Evolutionary conservation across 2,797 vertebrate genomes (phyloP).

Genomic region (Sebastes kiyomatsui): DNA sequence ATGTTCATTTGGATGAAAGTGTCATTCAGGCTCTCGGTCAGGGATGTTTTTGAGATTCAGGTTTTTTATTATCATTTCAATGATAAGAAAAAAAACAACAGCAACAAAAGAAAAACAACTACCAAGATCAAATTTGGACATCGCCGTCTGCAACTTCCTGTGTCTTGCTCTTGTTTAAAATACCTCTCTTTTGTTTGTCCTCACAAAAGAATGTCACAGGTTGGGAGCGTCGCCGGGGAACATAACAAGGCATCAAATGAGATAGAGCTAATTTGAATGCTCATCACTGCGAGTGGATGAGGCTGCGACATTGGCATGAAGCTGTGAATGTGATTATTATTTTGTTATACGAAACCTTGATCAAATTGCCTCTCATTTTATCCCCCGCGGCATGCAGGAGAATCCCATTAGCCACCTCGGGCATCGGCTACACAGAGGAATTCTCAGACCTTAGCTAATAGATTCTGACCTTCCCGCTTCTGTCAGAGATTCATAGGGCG

Average conservation of each 20-base stretch:
- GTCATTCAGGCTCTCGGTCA: background rate
- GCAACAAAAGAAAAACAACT: background rate
- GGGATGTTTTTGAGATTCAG: background rate
- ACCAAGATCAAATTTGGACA: background rate
- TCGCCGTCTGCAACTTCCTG: background rate
- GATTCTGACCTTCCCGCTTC: slow-evolving; percentile 50
- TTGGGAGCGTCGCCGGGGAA: background rate
- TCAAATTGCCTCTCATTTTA: slow-evolving; percentile 58
- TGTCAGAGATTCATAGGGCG: slow-evolving; percentile 38
- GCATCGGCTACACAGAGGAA: slow-evolving; percentile 33
- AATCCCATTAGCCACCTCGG: slow-evolving; percentile 58
- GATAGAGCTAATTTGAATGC: slow-evolving; percentile 37
- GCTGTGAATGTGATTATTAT: slow-evolving; percentile 62
- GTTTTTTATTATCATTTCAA: background rate
- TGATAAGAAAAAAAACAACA: background rate
- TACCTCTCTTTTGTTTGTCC: background rate
- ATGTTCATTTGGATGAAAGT: background rate
- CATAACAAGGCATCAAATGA: slow-evolving; percentile 8
- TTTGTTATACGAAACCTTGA: slow-evolving; percentile 58
- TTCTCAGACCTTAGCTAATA: slow-evolving; percentile 52
- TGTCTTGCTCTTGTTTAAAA: background rate
- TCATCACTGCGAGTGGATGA: background rate
- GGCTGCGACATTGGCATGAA: slow-evolving; percentile 9
- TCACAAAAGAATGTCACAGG: background rate
- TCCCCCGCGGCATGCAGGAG: slow-evolving; percentile 28